A percentile compares a stretch with the other conserved stretches of the same genome.
phyloP scores from a whole-genome alignment of 2,113 vertebrate species.

The Actenoides hombroni region DNA sequence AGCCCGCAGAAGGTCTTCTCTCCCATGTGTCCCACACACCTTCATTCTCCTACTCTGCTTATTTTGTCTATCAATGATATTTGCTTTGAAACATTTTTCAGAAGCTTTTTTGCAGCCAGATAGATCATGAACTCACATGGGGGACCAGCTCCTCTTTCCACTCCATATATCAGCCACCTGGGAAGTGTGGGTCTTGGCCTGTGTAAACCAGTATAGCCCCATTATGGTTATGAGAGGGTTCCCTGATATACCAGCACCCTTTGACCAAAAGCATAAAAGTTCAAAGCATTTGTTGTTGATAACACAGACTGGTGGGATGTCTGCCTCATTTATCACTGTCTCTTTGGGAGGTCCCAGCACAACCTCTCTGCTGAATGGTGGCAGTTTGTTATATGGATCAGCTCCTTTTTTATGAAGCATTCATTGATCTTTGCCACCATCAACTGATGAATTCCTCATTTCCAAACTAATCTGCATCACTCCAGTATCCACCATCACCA shows the following conservation, averaged over 20 bases:
- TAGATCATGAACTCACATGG: neutral
- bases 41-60: neutral
- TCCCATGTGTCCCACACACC: neutral
- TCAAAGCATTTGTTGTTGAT: neutral
- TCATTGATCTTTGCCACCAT: neutral
- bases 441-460: neutral
- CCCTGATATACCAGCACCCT: neutral
- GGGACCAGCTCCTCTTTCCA: neutral
- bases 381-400: neutral
- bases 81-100: neutral
- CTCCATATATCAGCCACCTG: neutral
- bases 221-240: neutral
- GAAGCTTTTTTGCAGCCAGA: neutral
- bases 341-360: neutral
- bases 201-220: neutral
- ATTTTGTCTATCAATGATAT: neutral
- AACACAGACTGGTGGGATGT: neutral
- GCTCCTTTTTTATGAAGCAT: neutral
- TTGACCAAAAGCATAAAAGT: neutral
- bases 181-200: neutral
- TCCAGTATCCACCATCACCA: neutral
- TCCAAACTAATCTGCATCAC: neutral
- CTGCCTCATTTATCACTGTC: neutral
- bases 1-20: neutral
- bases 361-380: neutral